phyloP scores from a whole-genome alignment of 2,888 invertebrate species.

The Drosophila pullipes region DNA sequence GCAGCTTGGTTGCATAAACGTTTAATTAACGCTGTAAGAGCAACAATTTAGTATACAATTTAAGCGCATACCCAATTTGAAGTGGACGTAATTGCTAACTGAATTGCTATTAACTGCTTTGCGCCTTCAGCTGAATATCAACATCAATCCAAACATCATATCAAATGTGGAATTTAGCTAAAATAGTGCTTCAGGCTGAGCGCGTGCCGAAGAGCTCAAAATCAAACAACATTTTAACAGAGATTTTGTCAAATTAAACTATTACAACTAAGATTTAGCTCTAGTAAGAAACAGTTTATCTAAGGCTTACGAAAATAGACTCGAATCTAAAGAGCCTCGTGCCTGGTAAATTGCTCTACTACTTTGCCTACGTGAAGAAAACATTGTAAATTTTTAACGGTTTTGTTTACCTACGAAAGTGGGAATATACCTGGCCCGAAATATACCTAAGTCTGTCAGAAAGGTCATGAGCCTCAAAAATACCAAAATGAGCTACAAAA shows the following conservation, averaged over 20 bases:
- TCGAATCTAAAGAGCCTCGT: background rate
- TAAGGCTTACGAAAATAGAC: background rate
- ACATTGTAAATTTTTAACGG: background rate
- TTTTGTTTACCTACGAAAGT: slow-evolving; percentile 5
- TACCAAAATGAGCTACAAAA: slow-evolving; percentile 14
- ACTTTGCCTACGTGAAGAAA: background rate
- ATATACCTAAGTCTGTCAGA: background rate
- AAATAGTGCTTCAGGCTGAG: slow-evolving; percentile 3
- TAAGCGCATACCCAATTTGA: slow-evolving; percentile 11
- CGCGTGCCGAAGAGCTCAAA: background rate
- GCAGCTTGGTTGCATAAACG: slow-evolving; percentile 1
- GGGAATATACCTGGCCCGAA: slow-evolving; percentile 7
- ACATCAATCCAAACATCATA: slow-evolving; percentile 25
- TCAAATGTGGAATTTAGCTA: slow-evolving; percentile 18
- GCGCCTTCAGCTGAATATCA: slow-evolving; percentile 24
- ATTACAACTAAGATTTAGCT: background rate
- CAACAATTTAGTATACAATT: slow-evolving; percentile 25
- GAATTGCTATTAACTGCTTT: slow-evolving; percentile 17
- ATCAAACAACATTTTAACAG: background rate
- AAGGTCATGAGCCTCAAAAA: background rate
- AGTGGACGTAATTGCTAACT: slow-evolving; percentile 29
- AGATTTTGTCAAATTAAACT: background rate
- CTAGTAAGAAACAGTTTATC: background rate
- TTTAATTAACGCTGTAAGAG: slow-evolving; percentile 35
- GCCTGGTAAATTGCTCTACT: background rate